Base-by-base conservation (phyloP, 2,888 invertebrate genomes). In the Morinoia aosen region DNA sequence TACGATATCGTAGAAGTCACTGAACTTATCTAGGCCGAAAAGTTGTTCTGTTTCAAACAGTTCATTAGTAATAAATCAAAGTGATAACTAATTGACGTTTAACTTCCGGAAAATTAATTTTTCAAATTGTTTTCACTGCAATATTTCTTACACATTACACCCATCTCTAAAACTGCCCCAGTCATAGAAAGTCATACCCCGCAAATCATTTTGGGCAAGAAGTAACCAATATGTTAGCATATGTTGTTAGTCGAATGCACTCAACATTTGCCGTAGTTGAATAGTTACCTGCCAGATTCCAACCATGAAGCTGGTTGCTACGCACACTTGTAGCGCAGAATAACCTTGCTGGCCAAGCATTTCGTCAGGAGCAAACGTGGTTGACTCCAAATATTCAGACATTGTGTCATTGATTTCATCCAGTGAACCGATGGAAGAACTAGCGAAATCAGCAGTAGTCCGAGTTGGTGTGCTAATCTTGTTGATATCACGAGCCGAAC, bases 281-380 rank as follows among this genome's bases (percentile, higher is more conserved):
- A 25, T 39, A 90, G 96, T 95, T 40, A 96, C 96, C 96, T 96
- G 95, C 96, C 95, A 96, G 0, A 98, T 96, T 3, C 98, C 98
- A 1, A 98, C 98, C 39, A 98, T 97, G 96, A 99, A 98, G 16
- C 98, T 98, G 0, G 99, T 98, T 11, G 98, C 98, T 95, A 98
- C 98, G 0, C 98, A 98, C 3, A 99, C 98, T 97, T 98, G 98
- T n/a, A 98, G 97, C 95, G 98, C 97, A 7, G 97, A 97, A 97
- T 97, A 97, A 91, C 16, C 56, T 10, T 56, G 64, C 19, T 64
- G 91, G 61, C 56, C 90, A 48, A 5, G 16, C 12, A 7, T 33
- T 8, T 19, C 19, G 16, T 33, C 40, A 39, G n/a, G 95, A 33
- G n/a, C 95, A 58, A n/a, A 64, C 39, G 95, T 95, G 90, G 96